Base-by-base conservation (phyloP, 2,113 vertebrate species). In the Columba janthina region DNA sequence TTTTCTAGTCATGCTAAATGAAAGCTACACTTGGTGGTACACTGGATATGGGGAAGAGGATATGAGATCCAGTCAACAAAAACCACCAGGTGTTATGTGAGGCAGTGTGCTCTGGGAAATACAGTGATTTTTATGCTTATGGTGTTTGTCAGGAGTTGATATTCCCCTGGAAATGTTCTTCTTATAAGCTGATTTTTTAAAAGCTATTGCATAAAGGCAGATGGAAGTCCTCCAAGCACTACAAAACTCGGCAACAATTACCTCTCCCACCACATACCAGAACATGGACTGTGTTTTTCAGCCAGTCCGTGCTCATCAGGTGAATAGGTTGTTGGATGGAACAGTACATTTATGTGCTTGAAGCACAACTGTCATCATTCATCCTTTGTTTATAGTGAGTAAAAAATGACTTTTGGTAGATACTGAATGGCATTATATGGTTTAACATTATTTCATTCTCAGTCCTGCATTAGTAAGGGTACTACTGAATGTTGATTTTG, bases 341-440 rank as follows among this genome's bases (percentile, higher is more conserved):
- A 44, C 44, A 69, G 28, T 15, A 13, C 8, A n/a, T 4, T 78
- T 65, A 5, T 0, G 36, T 51, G n/a, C 13, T 32, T 0, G 0
- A 88, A 73, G 46, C 1, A 4, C 32, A 64, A 7, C 32, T 64
- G 16, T 74, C 40, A 36, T 69, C 0, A 1, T 53, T 85, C 3
- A 2, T 66, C 42, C 67, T 82, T 73, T 42, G 22, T 67, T 79
- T 15, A 6, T 14, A 18, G 28, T 8, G 50, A 60, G 29, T 56
- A 51, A 46, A 17, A 90, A 24, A 32, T 50, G 10, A 22, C 64
- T 79, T 90, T 20, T 80, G 58, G 62, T 60, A 74, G 36, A 34
- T 81, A 19, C 0, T 66, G 69, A 58, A 53, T 84, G 53, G 21
- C 26, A 20, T 70, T 48, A 16, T 21, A 8, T 31, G 50, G 25